phyloP scores from a whole-genome alignment of 2,888 invertebrate species.

The Syritta pipiens region DNA sequence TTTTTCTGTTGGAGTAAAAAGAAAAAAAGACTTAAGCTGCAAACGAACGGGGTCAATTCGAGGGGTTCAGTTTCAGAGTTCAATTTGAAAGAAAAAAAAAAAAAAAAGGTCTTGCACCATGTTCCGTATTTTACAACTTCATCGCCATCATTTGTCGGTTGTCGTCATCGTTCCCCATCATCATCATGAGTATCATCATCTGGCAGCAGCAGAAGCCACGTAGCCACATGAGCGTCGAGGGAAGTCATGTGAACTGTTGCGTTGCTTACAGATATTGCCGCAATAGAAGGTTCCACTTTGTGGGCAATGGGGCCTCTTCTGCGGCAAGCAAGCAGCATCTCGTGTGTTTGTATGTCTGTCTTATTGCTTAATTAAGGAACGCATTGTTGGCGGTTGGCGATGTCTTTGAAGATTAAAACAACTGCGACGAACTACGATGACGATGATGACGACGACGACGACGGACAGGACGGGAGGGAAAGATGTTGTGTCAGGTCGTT shows the following conservation, averaged over 20 bases:
- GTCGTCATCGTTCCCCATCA: constrained; percentile 7
- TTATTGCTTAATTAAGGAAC: constrained; percentile 47
- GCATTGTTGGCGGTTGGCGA: constrained; percentile 5
- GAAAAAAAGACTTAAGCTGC: too few relatives aligned
- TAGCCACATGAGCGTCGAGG: too few relatives aligned
- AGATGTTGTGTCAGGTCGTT: constrained; percentile 33
- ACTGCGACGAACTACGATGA: too few relatives aligned
- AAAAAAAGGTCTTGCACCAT: constrained; percentile 22
- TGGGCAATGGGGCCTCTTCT: background rate
- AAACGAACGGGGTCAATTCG: constrained; percentile 42
- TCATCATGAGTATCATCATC: constrained; percentile 1
- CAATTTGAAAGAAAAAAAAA: too few relatives aligned
- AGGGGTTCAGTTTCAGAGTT: constrained; percentile 30
- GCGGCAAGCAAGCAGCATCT: background rate
- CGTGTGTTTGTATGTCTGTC: background rate
- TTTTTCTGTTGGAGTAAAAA: too few relatives aligned
- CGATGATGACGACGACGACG: background rate
- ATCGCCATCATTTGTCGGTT: background rate
- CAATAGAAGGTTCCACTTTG: constrained; percentile 11
- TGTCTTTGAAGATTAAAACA: too few relatives aligned
- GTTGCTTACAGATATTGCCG: constrained; percentile 21
- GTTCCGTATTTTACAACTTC: constrained; percentile 33
- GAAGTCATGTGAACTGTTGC: constrained; percentile 46
- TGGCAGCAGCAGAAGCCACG: constrained; percentile 2
- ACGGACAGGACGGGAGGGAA: too few relatives aligned